A percentile compares a stretch with the other conserved stretches of the same genome.
Evolutionary conservation across 2,888 invertebrate species (phyloP).

Genomic region (Caenorhabditis sp.): DNA sequence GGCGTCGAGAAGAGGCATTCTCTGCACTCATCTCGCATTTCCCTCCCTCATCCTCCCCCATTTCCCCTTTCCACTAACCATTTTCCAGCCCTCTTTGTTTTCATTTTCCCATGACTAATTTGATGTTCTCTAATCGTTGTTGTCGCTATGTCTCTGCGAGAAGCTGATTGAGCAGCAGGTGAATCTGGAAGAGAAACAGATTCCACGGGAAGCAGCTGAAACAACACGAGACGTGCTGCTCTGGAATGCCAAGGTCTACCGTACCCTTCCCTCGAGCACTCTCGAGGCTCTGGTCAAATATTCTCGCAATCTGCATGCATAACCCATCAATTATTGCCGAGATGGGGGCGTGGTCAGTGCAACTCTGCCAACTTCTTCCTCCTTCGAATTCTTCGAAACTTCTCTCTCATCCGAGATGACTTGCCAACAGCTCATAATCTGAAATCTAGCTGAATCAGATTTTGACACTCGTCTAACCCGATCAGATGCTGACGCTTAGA

Average conservation of each 20-base stretch:
- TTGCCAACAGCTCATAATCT: background rate
- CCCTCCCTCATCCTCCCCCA: constrained; percentile 15
- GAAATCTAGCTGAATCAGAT: constrained; percentile 25
- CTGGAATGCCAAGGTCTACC: no score
- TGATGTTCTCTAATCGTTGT: constrained; percentile 46
- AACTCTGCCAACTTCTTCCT: constrained; percentile 37
- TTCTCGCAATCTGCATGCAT: constrained; percentile 35
- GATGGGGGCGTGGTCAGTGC: constrained; percentile 45
- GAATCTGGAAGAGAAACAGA: constrained; percentile 11
- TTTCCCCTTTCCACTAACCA: background rate
- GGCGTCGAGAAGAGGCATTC: constrained; percentile 8
- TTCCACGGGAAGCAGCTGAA: constrained; percentile 19
- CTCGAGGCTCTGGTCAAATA: constrained; percentile 11
- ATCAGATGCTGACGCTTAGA: background rate
- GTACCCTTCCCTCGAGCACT: constrained; percentile 1
- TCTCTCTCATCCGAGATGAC: background rate
- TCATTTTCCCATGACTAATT: constrained; percentile 27
- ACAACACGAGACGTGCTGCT: constrained; percentile 4
- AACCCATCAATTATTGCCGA: constrained; percentile 42
- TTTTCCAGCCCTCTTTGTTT: constrained; percentile 29
- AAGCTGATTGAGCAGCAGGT: constrained; percentile 23
- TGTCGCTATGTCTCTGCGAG: no score
- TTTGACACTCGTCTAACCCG: constrained; percentile 1
- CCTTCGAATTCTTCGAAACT: constrained; percentile 10
- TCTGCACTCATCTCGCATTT: constrained; percentile 16